Evolutionary conservation across 2,797 vertebrate species (phyloP), one percentile per base, ranked within the genome.

Genomic region (Xenentodon cancila): DNA sequence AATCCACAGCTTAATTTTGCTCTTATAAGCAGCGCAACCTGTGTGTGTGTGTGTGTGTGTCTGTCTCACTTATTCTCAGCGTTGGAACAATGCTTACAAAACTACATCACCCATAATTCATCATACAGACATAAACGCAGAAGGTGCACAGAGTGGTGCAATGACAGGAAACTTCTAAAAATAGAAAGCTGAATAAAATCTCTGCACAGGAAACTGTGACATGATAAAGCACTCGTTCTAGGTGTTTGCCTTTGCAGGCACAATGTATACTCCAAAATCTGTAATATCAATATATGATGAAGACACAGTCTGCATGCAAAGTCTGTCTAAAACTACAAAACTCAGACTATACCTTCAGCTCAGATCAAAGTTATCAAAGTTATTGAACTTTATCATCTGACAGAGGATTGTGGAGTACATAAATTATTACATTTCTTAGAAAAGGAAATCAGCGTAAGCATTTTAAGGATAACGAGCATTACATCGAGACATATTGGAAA

Each of bases 41-140:
- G 76, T 53, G 66, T 67, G 18, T 12, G 9, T 77, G 76, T 53
- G 66, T 67, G 18, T 12, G 9, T 37, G 1, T 37, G 64, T 88
- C 62, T 82, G 65, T 84, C 85, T 87, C 79, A 81, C 84, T 84
- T 77, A 73, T 76, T 63, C 73, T 76, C 80, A 85, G 80, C 81
- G 81, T 84, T 77, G 84, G 82, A 84, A 86, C 84, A 87, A 72
- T 80, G 85, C 85, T 85, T 85, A 88, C 82, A 80, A 85, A 80
- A 91, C 88, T 87, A 91, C 86, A 88, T 87, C 84, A 85, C 81
- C 83, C 87, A 87, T 84, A 90, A 92, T 89, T 89, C 88, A 91
- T 88, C 84, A 88, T 80, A 67, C 47, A 65, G 82, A 88, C 85
- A 87, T 79, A 86, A 85, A 85, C 68, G 81, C 80, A 84, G 64